A percentile compares a stretch with the other conserved stretches of the same genome.
phyloP scores from a whole-genome alignment of 92 coral and sea anemone genomes.

The Micromussa lordhowensis region DNA sequence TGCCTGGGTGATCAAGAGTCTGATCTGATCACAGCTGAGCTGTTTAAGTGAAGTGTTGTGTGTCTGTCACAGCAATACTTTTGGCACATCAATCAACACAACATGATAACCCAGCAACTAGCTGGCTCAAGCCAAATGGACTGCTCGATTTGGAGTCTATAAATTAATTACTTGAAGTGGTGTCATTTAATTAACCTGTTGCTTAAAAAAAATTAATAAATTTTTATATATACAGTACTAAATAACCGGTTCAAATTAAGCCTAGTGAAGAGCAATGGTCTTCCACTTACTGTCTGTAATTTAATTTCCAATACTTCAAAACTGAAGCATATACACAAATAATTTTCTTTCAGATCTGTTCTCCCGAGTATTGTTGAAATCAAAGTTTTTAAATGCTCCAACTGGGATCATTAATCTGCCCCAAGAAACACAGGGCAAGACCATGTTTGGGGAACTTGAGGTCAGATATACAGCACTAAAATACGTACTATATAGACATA shows the following conservation, averaged over 20 bases:
- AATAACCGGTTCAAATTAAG: constrained; percentile 2
- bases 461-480: constrained; percentile 20
- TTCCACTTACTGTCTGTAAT: constrained; percentile 21
- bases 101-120: constrained; percentile 21
- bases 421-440: constrained; percentile 28
- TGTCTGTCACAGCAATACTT: background rate
- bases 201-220: background rate
- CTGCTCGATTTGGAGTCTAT: constrained; percentile 23
- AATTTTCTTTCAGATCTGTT: background rate
- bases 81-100: background rate
- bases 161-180: constrained; percentile 22
- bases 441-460: constrained; percentile 29
- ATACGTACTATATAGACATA: background rate
- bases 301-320: constrained; percentile 26
- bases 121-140: constrained; percentile 22
- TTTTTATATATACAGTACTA: background rate
- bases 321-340: constrained; percentile 15
- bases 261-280: constrained; percentile 27
- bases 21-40: constrained; percentile 15
- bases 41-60: constrained; percentile 13
- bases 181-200: constrained; percentile 9
- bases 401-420: background rate
- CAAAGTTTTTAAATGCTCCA: background rate
- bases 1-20: constrained; percentile 19
- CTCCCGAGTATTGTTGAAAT: background rate